A percentile compares a stretch with the other conserved stretches of the same genome.
Evolutionary conservation across 2,888 invertebrate genomes (phyloP).

Genomic region (Orthosia gothica): DNA sequence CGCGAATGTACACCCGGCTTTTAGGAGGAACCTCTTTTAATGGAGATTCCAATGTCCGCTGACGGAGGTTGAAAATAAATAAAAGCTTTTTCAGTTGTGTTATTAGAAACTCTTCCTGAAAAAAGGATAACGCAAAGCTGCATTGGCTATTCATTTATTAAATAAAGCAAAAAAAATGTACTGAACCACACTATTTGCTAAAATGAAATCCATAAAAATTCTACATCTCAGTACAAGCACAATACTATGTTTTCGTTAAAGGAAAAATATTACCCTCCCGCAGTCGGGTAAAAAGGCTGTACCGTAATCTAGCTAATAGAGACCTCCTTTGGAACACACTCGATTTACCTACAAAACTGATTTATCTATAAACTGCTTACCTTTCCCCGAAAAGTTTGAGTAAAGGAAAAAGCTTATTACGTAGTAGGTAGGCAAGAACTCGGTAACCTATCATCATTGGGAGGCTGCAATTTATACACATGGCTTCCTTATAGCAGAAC

Average conservation of each 20-base stretch:
- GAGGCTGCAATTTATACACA: constrained; percentile 60
- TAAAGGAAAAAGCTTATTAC: constrained; percentile 61
- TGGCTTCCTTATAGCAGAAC: constrained; percentile 53
- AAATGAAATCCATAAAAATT: constrained; percentile 4
- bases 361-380: constrained; percentile 63
- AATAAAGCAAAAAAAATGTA: background rate
- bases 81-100: background rate
- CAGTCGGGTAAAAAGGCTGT: constrained; percentile 14
- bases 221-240: background rate
- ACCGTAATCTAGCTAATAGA: constrained; percentile 53
- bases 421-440: constrained; percentile 60
- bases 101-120: background rate
- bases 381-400: constrained; percentile 55
- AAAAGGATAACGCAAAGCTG: background rate
- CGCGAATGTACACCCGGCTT: constrained; percentile 18
- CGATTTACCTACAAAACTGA: constrained; percentile 59
- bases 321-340: constrained; percentile 33
- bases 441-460: constrained; percentile 62
- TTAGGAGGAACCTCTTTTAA: constrained; percentile 24
- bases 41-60: constrained; percentile 6
- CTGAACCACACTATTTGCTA: background rate
- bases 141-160: background rate
- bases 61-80: constrained; percentile 2
- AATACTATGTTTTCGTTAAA: constrained; percentile 32
- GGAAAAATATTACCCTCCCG: constrained; percentile 10